Percentiles rank a stretch among this genome's conserved stretches.
Conservation (phyloP, 2,797 vertebrate genomes). For the Galago senegalensis region DNA sequence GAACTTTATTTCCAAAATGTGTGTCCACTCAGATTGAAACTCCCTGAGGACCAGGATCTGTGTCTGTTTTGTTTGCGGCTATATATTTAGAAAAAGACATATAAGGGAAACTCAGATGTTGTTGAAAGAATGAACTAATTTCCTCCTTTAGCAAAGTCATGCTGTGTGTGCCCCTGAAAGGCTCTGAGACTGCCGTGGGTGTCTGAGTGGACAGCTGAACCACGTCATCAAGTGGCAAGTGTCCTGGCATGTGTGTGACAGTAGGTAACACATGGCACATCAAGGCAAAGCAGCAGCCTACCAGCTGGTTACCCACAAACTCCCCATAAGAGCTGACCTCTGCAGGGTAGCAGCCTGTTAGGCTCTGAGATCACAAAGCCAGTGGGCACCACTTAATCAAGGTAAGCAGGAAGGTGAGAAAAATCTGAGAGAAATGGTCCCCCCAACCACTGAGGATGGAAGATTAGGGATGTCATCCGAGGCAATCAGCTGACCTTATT, state of each 20-base stretch:
- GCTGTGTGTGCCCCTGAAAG: neutral
- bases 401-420: neutral
- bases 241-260: neutral
- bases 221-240: neutral
- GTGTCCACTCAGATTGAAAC: neutral
- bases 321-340: neutral
- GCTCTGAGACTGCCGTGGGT: neutral
- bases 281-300: neutral
- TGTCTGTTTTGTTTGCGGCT: neutral
- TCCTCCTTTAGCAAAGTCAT: conserved; percentile 25
- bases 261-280: neutral
- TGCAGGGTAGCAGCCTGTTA: neutral
- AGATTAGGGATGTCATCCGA: neutral
- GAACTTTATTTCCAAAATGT: neutral
- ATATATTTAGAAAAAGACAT: neutral
- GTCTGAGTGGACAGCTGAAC: neutral
- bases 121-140: conserved; percentile 31
- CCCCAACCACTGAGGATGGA: neutral
- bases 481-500: neutral
- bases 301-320: neutral
- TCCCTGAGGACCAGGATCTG: neutral
- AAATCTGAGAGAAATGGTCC: neutral
- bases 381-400: neutral
- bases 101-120: neutral
- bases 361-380: neutral